Percentiles rank a stretch among this genome's conserved stretches.
phyloP scores from a whole-genome alignment of 23 tunicate genomes.

The Trididemnum clinides region DNA sequence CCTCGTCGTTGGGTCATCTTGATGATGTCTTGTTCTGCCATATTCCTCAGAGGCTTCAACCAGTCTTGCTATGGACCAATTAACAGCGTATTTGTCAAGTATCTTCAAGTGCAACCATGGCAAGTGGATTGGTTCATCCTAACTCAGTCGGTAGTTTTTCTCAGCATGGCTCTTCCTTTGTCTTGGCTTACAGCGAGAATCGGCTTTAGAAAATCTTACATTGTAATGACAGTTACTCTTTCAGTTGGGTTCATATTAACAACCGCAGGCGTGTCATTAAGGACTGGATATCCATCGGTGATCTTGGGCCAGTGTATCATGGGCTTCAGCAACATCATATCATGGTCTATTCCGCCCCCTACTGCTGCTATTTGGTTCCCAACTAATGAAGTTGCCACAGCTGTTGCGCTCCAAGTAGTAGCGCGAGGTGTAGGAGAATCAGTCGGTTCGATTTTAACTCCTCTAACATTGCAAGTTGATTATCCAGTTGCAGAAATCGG shows the following conservation, averaged over 20 bases:
- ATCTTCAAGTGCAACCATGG: conserved; percentile 39
- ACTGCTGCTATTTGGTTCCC: conserved; percentile 79
- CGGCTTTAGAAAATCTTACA: conserved; percentile 51
- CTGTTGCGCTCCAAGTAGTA: conserved; percentile 72
- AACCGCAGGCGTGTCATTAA: conserved; percentile 39
- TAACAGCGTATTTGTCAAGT: conserved; percentile 48
- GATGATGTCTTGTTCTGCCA: conserved; percentile 22
- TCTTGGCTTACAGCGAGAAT: conserved; percentile 55
- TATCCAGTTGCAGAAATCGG: conserved; percentile 21
- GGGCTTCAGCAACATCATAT: conserved; percentile 64
- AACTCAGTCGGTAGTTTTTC: conserved; percentile 56
- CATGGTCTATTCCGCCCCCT: conserved; percentile 66
- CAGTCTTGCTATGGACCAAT: conserved; percentile 76
- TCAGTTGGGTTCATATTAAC: conserved; percentile 48
- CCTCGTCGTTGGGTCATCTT: conserved; percentile 61
- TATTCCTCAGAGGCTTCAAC: conserved; percentile 53
- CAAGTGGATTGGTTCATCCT: conserved; percentile 75
- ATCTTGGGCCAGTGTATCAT: conserved; percentile 59
- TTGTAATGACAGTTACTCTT: conserved; percentile 41
- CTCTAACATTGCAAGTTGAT: conserved; percentile 15
- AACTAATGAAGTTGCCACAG: conserved; percentile 61
- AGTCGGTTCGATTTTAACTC: conserved; percentile 54
- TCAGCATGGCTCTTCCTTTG: conserved; percentile 53
- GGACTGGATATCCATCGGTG: conserved; percentile 38
- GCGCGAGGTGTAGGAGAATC: conserved; percentile 76